phyloP scores from a whole-genome alignment of 2,888 invertebrate genomes.

The Archaeoteleia sp. region DNA sequence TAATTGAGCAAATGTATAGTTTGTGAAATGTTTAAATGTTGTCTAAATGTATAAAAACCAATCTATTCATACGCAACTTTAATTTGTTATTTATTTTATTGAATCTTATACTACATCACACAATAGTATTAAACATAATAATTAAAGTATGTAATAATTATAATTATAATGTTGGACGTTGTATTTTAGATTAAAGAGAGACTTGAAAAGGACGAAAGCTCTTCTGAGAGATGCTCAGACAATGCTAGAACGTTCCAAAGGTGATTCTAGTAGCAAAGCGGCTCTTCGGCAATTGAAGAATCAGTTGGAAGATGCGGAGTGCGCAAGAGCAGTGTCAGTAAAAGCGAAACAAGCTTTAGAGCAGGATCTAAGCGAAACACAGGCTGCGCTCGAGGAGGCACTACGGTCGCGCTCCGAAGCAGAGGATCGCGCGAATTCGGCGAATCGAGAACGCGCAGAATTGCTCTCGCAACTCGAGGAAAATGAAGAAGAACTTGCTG shows the following conservation, averaged over 20 bases:
- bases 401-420: constrained; percentile 84
- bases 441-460: constrained; percentile 87
- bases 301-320: constrained; percentile 93
- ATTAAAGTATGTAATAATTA: neutral
- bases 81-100: no score
- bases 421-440: constrained; percentile 83
- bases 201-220: constrained; percentile 92
- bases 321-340: constrained; percentile 87
- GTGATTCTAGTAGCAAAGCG: constrained; percentile 87
- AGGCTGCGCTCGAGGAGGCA: constrained; percentile 88
- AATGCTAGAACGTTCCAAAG: constrained; percentile 91
- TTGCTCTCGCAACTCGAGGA: constrained; percentile 91
- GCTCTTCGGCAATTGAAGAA: constrained; percentile 76
- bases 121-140: no score
- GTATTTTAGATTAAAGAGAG: constrained; percentile 83
- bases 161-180: no score
- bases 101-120: no score
- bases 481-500: constrained; percentile 93
- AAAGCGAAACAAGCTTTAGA: constrained; percentile 92
- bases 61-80: no score
- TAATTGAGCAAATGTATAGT: no score
- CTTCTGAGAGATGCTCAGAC: constrained; percentile 93
- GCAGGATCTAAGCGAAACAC: constrained; percentile 89
- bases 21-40: no score
- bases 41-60: no score